phyloP scores from a whole-genome alignment of 2,113 vertebrate species.

The Myiozetetes cayanensis region DNA sequence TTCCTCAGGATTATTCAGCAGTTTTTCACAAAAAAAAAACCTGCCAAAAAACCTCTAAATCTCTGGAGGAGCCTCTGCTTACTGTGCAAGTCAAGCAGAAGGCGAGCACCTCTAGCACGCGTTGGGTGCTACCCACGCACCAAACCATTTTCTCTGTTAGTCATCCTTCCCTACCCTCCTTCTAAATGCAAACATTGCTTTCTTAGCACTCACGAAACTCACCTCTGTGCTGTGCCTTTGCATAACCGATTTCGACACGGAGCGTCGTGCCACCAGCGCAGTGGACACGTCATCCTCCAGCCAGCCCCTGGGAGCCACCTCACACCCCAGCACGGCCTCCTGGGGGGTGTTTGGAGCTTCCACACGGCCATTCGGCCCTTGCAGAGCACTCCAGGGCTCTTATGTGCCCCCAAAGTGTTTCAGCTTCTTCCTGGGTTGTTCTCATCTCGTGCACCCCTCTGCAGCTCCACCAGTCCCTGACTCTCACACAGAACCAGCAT shows the following conservation, averaged over 20 bases:
- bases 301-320: background rate
- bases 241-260: background rate
- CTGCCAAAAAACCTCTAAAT: background rate
- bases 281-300: background rate
- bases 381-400: background rate
- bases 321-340: rapidly evolving
- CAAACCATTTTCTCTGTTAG: background rate
- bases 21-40: background rate
- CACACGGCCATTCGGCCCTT: rapidly evolving
- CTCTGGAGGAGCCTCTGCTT: background rate
- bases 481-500: background rate
- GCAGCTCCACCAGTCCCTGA: background rate
- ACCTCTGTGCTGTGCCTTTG: background rate
- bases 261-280: background rate
- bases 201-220: background rate
- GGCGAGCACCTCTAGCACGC: background rate
- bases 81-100: background rate
- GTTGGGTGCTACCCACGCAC: background rate
- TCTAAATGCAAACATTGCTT: background rate
- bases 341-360: background rate
- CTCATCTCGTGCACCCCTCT: background rate
- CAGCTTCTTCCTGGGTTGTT: background rate
- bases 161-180: background rate
- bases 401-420: background rate
- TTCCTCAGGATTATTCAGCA: background rate